A percentile compares a stretch with the other conserved stretches of the same genome.
phyloP scores from a whole-genome alignment of 1,140 invertebrate genomes.

The Lithobius niger region DNA sequence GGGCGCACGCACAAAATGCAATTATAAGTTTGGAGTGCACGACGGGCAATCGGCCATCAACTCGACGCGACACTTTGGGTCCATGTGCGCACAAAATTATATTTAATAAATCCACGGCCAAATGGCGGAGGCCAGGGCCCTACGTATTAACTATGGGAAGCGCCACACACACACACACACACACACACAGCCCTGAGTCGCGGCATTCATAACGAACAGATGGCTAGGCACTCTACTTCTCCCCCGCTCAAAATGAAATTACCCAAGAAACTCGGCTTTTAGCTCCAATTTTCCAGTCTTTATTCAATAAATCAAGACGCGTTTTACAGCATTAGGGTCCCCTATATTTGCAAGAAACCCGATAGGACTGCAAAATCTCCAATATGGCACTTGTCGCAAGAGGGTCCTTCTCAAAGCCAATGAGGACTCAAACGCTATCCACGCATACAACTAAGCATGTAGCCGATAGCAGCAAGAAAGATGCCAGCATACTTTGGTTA shows the following conservation, averaged over 20 bases:
- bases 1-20: neutral
- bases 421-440: too few relatives aligned
- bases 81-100: slow-evolving; percentile 4
- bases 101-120: slow-evolving; percentile 2
- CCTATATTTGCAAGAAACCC: neutral
- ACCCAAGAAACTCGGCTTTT: slow-evolving; percentile 11
- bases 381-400: too few relatives aligned
- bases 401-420: too few relatives aligned
- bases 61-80: neutral
- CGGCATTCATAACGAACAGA: neutral
- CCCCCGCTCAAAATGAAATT: slow-evolving; percentile 8
- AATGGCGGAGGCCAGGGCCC: neutral
- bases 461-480: too few relatives aligned
- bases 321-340: neutral
- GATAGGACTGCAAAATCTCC: neutral
- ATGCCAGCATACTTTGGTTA: too few relatives aligned
- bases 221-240: neutral
- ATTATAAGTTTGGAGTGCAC: neutral
- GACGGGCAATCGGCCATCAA: neutral
- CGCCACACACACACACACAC: neutral
- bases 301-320: slow-evolving; percentile 11
- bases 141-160: neutral
- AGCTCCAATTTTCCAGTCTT: slow-evolving; percentile 11
- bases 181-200: too few relatives aligned
- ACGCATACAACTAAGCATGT: too few relatives aligned